These are phyloP conservation scores for Beroe ovata DNA, from an alignment of 37 sponge, comb jelly and placozoan genomes.

Conservation along the genomic window DNA sequence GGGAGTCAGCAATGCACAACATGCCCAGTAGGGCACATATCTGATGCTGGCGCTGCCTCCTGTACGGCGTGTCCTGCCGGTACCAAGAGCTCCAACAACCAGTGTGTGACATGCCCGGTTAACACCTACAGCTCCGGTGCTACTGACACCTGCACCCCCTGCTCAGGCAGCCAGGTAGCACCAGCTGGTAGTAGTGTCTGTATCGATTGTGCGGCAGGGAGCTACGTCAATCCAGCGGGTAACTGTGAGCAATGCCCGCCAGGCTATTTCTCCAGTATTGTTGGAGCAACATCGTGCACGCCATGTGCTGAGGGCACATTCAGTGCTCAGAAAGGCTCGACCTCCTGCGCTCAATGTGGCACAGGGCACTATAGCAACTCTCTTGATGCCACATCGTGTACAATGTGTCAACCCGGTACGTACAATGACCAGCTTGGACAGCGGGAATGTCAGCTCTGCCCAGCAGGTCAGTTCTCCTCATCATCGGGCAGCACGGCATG, in stretches of 20 bases:
- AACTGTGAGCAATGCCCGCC: slow-evolving; percentile 62
- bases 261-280: background rate
- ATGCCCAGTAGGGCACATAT: slow-evolving; percentile 34
- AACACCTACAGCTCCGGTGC: slow-evolving; percentile 45
- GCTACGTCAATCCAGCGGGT: slow-evolving; percentile 49
- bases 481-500: background rate
- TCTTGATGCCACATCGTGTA: slow-evolving; percentile 45
- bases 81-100: background rate
- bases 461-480: background rate
- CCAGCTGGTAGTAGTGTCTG: too few species aligned
- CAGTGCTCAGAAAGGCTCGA: background rate
- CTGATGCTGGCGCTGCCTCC: background rate
- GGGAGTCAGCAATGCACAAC: background rate
- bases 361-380: slow-evolving; percentile 62
- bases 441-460: background rate
- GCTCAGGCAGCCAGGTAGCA: background rate
- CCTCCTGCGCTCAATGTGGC: slow-evolving; percentile 8
- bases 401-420: slow-evolving; percentile 58
- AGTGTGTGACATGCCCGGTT: background rate
- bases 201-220: slow-evolving; percentile 26
- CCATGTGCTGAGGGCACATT: slow-evolving; percentile 17
- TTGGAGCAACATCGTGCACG: slow-evolving; percentile 36
- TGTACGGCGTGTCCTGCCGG: slow-evolving; percentile 58
- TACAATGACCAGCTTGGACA: slow-evolving; percentile 12
- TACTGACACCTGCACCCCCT: slow-evolving; percentile 21